Evolutionary conservation across 2,797 vertebrate genomes (phyloP), one percentile per base, ranked within the genome.

Genomic region (Lithobates sylvaticus): DNA sequence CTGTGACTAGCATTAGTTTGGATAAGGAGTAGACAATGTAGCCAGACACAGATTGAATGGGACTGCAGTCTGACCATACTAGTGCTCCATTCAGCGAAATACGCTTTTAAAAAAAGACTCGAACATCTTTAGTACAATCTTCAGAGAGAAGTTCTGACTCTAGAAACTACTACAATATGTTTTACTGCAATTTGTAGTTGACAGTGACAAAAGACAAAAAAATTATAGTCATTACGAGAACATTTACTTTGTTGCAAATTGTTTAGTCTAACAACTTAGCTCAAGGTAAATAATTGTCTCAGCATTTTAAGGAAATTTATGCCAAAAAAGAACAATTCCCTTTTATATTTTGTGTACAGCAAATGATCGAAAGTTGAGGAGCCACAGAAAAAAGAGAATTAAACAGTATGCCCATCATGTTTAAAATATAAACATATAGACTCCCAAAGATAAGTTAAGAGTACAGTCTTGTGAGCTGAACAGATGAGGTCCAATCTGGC

Each of bases 201-300:
- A 81, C 68, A 71, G 70, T 81, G 68, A 81, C 47, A 71, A 81
- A 81, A 71, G 34, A 58, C 68, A 81, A 71, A 71, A 71, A 81
- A 81, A 81, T 81, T 23, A 61, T 10, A 26, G 29, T 81, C 68
- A 54, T 81, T 81, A 81, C 13, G 1, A 58, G 78, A 32, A 71
- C 78, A 58, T 81, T 81, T 71, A 58, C 78, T 16, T 71, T 50
- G 21, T 39, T 70, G 68, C 68, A 34, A 10, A 72, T 61, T 71
- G 68, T 81, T 81, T 72, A 81, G 78, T 81, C 78, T 71, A 72
- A 72, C 68, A 70, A 26, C 78, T 61, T 27, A 72, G 32, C 78
- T 16, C 78, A 36, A 71, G 78, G 78, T 81, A 39, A 70, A 81
- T 72, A n/a, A 61, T 71, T 72, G 68, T 34, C 16, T 44, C 47